Evolutionary conservation across 2,113 vertebrate species (phyloP).

Genomic region (Symphodus melops): DNA sequence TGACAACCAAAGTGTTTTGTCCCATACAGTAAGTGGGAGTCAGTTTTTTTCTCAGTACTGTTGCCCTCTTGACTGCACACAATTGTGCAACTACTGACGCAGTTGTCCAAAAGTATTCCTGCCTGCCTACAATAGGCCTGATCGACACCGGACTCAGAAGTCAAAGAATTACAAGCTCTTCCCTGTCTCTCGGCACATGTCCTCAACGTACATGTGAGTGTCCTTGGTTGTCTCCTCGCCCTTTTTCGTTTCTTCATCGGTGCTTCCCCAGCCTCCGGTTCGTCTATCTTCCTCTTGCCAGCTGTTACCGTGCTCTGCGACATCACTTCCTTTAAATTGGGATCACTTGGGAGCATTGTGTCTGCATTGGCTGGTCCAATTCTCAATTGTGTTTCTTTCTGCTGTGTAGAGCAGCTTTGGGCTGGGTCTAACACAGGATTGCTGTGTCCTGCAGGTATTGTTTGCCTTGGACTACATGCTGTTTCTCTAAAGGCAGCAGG

Average conservation of each 20-base stretch:
- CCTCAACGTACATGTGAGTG: background rate
- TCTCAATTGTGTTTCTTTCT: constrained; percentile 16
- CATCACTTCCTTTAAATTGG: constrained; percentile 16
- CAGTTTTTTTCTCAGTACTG: constrained; percentile 1
- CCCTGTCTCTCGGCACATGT: constrained; percentile 5
- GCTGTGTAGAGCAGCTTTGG: constrained; percentile 42
- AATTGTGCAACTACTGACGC: background rate
- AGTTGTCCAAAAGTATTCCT: background rate
- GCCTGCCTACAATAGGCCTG: background rate
- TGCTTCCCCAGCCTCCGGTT: background rate
- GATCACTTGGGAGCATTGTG: background rate
- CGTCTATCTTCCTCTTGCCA: constrained; percentile 44
- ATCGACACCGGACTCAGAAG: background rate
- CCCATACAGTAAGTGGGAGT: constrained; percentile 7
- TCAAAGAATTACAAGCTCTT: background rate
- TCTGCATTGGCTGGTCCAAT: constrained; percentile 15
- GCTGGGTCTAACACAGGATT: constrained; percentile 2
- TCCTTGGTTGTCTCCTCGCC: constrained; percentile 46
- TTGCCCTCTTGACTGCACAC: background rate
- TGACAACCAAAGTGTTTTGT: constrained; percentile 8
- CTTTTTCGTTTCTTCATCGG: constrained; percentile 56
- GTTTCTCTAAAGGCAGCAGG: constrained; percentile 48
- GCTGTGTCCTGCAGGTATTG: constrained; percentile 55
- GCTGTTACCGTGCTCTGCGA: background rate
- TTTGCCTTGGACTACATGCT: constrained; percentile 58